phyloP scores from a whole-genome alignment of 1,140 invertebrate species.

The Matsumurasca onukii region DNA sequence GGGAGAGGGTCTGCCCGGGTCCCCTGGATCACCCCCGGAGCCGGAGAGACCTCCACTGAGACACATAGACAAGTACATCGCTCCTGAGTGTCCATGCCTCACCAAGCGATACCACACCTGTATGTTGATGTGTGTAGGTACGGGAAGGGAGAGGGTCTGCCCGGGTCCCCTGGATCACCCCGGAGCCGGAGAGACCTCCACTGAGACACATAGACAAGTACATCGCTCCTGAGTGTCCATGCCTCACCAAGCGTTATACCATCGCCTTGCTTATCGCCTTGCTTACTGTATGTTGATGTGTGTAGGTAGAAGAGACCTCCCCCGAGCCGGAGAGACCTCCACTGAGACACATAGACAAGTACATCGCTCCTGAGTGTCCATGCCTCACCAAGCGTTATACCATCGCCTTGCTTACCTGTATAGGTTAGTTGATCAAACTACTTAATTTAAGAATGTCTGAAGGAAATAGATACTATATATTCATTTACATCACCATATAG shows the following conservation, averaged over 20 bases:
- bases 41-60: slow-evolving; percentile 76
- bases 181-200: slow-evolving; percentile 72
- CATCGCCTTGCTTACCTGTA: slow-evolving; percentile 78
- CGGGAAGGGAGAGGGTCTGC: slow-evolving; percentile 37
- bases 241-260: slow-evolving; percentile 83
- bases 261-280: slow-evolving; percentile 82
- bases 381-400: slow-evolving; percentile 86
- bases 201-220: slow-evolving; percentile 86
- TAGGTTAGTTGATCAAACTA: slow-evolving; percentile 53
- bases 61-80: slow-evolving; percentile 84
- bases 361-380: slow-evolving; percentile 83
- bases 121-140: slow-evolving; percentile 76
- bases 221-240: slow-evolving; percentile 83
- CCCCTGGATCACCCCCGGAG: slow-evolving; percentile 51
- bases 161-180: slow-evolving; percentile 44
- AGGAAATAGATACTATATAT: too few species aligned
- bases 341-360: slow-evolving; percentile 83
- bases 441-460: too few species aligned
- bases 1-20: slow-evolving; percentile 3
- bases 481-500: too few species aligned
- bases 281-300: too few species aligned
- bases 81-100: slow-evolving; percentile 84
- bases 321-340: slow-evolving; percentile 72
- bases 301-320: too few species aligned
- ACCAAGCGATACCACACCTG: slow-evolving; percentile 87